These are phyloP conservation scores for Leptura quadrifasciata DNA, from an alignment of 2,888 invertebrate genomes.

Conservation along the genomic window DNA sequence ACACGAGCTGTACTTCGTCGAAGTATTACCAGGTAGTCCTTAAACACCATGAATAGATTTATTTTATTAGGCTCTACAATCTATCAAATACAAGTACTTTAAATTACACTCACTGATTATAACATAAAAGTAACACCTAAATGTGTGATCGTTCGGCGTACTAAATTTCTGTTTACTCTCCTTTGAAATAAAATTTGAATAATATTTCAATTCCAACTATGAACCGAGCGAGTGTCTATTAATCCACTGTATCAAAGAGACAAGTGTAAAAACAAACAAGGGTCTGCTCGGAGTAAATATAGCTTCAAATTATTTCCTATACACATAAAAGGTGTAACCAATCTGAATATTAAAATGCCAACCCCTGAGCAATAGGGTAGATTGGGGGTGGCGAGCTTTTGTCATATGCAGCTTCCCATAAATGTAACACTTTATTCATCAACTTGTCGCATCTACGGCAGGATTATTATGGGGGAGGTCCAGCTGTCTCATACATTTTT, in stretches of 20 bases:
- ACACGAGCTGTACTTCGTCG: no score
- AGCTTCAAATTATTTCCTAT: conserved; percentile 73
- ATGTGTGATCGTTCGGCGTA: not conserved
- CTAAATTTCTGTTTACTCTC: conserved; percentile 16
- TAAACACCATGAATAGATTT: no score
- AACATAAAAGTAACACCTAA: conserved; percentile 1
- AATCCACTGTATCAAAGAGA: conserved; percentile 71
- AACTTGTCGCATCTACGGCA: conserved; percentile 64
- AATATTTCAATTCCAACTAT: conserved; percentile 65
- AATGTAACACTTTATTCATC: conserved; percentile 73
- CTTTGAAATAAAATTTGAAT: conserved; percentile 56
- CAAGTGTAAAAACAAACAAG: conserved; percentile 75
- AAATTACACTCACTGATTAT: not conserved
- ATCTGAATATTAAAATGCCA: conserved; percentile 74
- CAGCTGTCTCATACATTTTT: conserved; percentile 71
- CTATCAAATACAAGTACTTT: not conserved
- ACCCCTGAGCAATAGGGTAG: conserved; percentile 42
- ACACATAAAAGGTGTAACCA: conserved; percentile 75
- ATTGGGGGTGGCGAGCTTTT: conserved; percentile 30
- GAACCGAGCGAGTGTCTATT: conserved; percentile 60
- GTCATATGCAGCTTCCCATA: conserved; percentile 28
- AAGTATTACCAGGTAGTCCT: no score
- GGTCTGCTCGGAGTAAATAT: conserved; percentile 71
- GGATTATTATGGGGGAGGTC: conserved; percentile 72
- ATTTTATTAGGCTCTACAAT: not conserved